Base-by-base conservation (phyloP, 2,113 vertebrate genomes). In the Polypterus senegalus region DNA sequence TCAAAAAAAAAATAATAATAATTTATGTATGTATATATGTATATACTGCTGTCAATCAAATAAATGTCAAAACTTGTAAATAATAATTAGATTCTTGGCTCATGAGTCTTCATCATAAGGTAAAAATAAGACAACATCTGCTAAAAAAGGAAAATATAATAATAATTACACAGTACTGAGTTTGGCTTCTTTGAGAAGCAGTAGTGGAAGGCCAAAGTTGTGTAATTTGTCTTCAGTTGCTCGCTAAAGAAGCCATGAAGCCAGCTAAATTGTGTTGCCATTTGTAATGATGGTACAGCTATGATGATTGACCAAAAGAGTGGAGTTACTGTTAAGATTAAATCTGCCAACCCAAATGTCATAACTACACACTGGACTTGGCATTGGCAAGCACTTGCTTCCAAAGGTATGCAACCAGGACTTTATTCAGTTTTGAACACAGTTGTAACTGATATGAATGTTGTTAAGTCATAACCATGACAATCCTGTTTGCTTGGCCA, bases 351-450 rank as follows among this genome's bases (percentile, higher is more conserved):
- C 55, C 60, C 47, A 49, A 65, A 61, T 7, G 46, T 64, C 8
- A 47, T 47, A 51, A 45, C 54, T 53, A 63, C 48, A 44, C 55
- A 61, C 61, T 63, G 58, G 47, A 66, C 58, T 55, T 54, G 53
- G 53, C 66, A 64, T 66, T n/a, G 43, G 5, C 67, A 68, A 49
- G 59, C 60, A 4, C 62, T 66, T 9, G 47, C 66, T 58, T 68
- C 59, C 49, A 73, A 68, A 58, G 57, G 8, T 5, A 43, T 65
- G 64, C 53, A 60, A 59, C 57, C 58, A 61, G 54, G 64, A 44
- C 63, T 61, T 58, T 49, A 70, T 51, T 56, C 48, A 59, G 60
- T 66, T 63, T 60, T 67, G 53, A 69, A 58, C 61, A 66, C 59
- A 66, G 59, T 47, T 68, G 48, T 49, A 54, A 61, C 47, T n/a